phyloP scores from a whole-genome alignment of 2,113 vertebrate genomes.

The Scomber colias region DNA sequence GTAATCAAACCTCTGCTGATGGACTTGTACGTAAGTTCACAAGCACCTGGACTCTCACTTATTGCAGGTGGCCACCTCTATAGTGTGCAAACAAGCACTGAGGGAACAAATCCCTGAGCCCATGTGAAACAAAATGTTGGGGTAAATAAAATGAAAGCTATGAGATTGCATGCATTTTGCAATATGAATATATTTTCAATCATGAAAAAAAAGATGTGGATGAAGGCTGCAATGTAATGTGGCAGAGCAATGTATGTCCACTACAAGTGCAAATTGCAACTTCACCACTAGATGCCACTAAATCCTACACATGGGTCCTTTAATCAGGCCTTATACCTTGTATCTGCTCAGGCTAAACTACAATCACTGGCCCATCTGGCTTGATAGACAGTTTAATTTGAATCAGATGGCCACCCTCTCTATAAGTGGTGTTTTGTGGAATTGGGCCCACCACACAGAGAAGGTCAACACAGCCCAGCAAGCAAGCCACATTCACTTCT shows the following conservation, averaged over 20 bases:
- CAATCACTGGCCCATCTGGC: not conserved
- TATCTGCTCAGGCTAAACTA: not conserved
- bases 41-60: constrained; percentile 21
- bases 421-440: too few relatives aligned
- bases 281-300: too few relatives aligned
- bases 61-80: constrained; percentile 15
- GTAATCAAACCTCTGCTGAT: constrained; percentile 1
- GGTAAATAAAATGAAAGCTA: constrained; percentile 29
- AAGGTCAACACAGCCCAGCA: too few relatives aligned
- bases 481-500: too few relatives aligned
- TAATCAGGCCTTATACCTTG: not conserved
- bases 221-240: not conserved
- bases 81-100: constrained; percentile 14
- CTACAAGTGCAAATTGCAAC: too few relatives aligned
- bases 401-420: not conserved
- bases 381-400: not conserved
- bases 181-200: constrained; percentile 15
- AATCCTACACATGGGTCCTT: too few relatives aligned
- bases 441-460: too few relatives aligned
- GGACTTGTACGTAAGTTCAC: not conserved
- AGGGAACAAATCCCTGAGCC: not conserved
- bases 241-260: too few relatives aligned
- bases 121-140: constrained; percentile 6
- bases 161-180: not conserved
- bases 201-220: not conserved